Evolutionary conservation across 2,113 vertebrate species (phyloP).

Genomic region (Numenius arquata): DNA sequence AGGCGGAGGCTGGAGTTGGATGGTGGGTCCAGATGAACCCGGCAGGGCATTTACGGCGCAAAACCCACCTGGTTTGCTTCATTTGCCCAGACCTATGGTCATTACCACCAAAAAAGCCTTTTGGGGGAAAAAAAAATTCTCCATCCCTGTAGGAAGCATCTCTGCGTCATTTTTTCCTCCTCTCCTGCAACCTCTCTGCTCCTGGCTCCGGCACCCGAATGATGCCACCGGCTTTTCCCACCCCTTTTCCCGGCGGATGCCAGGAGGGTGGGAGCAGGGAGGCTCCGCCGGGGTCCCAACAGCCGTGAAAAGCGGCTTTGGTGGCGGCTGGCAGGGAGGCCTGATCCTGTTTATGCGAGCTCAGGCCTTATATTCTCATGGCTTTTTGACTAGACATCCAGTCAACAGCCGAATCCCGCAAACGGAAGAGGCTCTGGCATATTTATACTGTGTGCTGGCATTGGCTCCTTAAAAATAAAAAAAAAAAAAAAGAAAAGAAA

Average conservation of each 20-base stretch:
- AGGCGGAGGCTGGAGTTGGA: rapidly evolving
- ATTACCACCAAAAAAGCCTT: neutral
- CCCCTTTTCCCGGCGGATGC: neutral
- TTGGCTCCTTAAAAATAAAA: neutral
- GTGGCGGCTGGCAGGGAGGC: neutral
- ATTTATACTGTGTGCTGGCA: constrained; percentile 56
- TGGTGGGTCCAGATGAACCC: neutral
- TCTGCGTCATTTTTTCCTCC: neutral
- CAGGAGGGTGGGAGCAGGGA: neutral
- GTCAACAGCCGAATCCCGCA: constrained; percentile 30
- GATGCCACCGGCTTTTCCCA: neutral
- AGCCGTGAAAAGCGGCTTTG: neutral
- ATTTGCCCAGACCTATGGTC: rapidly evolving
- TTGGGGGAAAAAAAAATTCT: rapidly evolving
- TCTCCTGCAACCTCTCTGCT: neutral
- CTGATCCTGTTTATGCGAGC: neutral
- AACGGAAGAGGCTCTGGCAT: constrained; percentile 50
- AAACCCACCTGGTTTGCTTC: neutral
- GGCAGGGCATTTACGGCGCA: rapidly evolving
- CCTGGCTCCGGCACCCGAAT: rapidly evolving
- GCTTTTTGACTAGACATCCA: constrained; percentile 49
- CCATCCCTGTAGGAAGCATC: neutral
- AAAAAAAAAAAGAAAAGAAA: neutral
- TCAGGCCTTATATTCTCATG: neutral
- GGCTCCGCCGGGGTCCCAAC: neutral